phyloP scores from a whole-genome alignment of 1,140 invertebrate species.

The Ectropis grisescens region DNA sequence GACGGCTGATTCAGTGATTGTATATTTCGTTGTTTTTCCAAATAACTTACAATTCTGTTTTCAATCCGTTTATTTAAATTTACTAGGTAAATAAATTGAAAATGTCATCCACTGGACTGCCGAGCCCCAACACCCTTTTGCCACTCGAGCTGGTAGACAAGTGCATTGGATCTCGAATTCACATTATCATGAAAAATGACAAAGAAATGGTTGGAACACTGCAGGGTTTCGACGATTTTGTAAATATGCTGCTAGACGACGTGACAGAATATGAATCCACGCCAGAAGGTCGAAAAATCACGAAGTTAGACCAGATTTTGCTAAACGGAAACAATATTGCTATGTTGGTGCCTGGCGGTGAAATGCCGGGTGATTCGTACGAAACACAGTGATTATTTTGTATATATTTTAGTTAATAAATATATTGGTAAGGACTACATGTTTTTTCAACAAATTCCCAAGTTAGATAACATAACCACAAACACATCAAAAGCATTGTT shows the following conservation, averaged over 20 bases:
- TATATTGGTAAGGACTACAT: too few species aligned
- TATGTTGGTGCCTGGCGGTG: slow-evolving; percentile 81
- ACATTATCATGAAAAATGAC: slow-evolving; percentile 99
- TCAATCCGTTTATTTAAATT: too few species aligned
- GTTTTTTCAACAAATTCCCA: too few species aligned
- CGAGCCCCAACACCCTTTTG: slow-evolving; percentile 56
- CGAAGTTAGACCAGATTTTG: slow-evolving; percentile 97
- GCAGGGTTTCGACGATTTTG: slow-evolving; percentile 98
- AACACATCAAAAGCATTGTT: too few species aligned
- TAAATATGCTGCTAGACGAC: slow-evolving; percentile 96
- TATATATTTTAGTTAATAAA: too few species aligned
- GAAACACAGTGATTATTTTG: slow-evolving; percentile 45
- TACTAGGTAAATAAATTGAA: slow-evolving; percentile 1
- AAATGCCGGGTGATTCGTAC: slow-evolving; percentile 60
- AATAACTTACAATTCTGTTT: too few species aligned
- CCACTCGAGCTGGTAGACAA: slow-evolving; percentile 97
- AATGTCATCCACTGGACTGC: slow-evolving; percentile 45
- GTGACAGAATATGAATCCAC: slow-evolving; percentile 96
- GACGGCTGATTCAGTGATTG: too few species aligned
- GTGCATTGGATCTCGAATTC: slow-evolving; percentile 98
- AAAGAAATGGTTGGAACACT: slow-evolving; percentile 99
- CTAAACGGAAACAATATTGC: slow-evolving; percentile 99
- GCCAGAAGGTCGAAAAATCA: slow-evolving; percentile 95
- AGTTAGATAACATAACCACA: too few species aligned
- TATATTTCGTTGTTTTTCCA: too few species aligned